phyloP scores from a whole-genome alignment of 2,113 vertebrate species.

The Podilymbus podiceps region DNA sequence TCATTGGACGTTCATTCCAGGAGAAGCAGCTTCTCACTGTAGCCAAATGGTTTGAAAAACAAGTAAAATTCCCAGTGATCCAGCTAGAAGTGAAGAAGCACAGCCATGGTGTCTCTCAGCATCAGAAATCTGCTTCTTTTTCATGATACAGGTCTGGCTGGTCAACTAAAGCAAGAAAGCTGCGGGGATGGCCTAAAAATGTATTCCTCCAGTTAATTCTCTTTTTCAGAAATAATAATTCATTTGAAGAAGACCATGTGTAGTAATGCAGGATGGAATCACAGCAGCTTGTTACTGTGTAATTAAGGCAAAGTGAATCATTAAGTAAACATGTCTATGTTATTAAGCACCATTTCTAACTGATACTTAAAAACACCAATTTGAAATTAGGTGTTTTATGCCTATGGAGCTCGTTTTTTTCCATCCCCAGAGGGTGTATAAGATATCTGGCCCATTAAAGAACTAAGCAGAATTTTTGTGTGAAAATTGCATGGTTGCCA shows the following conservation, averaged over 20 bases:
- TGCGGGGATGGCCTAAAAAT: background rate
- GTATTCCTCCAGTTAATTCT: background rate
- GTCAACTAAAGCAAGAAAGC: background rate
- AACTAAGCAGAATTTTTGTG: background rate
- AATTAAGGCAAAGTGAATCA: background rate
- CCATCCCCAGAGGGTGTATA: background rate
- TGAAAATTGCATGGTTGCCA: background rate
- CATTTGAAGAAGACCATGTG: background rate
- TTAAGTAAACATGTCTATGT: background rate
- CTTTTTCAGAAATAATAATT: background rate
- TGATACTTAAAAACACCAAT: background rate
- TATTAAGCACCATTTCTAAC: background rate
- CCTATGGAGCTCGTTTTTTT: background rate
- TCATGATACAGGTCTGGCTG: background rate
- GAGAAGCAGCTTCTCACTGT: conserved; percentile 87
- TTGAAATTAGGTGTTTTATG: background rate
- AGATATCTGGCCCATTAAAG: background rate
- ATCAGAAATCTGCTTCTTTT: conserved; percentile 62
- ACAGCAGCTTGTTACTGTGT: background rate
- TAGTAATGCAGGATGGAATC: background rate
- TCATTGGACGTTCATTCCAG: conserved; percentile 85
- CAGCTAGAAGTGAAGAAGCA: conserved; percentile 59
- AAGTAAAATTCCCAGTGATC: conserved; percentile 85
- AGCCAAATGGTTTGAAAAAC: conserved; percentile 92
- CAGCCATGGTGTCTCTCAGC: background rate